Evolutionary conservation across 1,140 invertebrate genomes (phyloP).

Genomic region (Microplitis demolitor): DNA sequence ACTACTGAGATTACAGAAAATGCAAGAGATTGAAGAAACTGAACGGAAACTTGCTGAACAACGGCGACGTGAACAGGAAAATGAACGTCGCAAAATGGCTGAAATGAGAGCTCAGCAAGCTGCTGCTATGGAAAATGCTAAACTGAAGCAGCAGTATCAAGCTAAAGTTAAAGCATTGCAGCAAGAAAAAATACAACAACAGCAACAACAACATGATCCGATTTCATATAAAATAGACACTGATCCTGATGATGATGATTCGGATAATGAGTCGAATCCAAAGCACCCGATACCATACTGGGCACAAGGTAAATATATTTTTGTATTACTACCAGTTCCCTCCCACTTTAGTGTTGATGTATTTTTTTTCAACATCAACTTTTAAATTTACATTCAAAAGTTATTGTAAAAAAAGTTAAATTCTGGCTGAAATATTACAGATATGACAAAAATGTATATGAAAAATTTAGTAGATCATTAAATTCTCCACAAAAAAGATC

Average conservation of each 20-base stretch:
- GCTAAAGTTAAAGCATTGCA: constrained; percentile 24
- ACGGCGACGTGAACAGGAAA: constrained; percentile 58
- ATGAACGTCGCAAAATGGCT: constrained; percentile 49
- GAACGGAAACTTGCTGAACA: constrained; percentile 62
- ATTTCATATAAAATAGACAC: constrained; percentile 50
- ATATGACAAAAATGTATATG: too few species aligned
- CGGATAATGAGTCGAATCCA: constrained; percentile 63
- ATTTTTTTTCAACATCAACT: too few species aligned
- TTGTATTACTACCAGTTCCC: not conserved
- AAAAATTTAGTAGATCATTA: too few species aligned
- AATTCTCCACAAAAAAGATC: too few species aligned
- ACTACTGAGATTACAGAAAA: constrained; percentile 48
- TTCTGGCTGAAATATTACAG: too few species aligned
- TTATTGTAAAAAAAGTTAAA: too few species aligned
- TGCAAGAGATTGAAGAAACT: constrained; percentile 63
- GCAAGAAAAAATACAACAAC: constrained; percentile 15
- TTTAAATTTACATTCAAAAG: too few species aligned
- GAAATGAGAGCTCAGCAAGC: constrained; percentile 51
- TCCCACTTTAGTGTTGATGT: constrained; percentile 11
- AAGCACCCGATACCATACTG: constrained; percentile 62
- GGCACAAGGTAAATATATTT: constrained; percentile 57
- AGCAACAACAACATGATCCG: constrained; percentile 32
- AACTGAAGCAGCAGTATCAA: constrained; percentile 42
- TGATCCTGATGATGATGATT: constrained; percentile 62
- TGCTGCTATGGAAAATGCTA: constrained; percentile 51